phyloP scores from a whole-genome alignment of 1,140 invertebrate species.

The Hesperophylax magnus region DNA sequence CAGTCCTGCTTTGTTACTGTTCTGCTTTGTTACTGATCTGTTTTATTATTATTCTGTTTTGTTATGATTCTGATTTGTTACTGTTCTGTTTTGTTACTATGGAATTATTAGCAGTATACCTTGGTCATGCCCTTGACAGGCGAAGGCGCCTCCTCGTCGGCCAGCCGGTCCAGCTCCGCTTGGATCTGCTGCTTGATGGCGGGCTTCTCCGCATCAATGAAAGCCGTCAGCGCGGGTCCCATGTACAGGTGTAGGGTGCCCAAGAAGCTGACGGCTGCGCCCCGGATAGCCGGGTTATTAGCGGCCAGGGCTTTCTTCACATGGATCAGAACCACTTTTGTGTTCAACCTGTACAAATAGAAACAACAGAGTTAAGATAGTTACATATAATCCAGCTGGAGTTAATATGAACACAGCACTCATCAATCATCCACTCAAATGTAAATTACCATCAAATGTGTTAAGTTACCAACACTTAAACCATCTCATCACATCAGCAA shows the following conservation, averaged over 20 bases:
- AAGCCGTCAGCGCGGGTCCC: slow-evolving; percentile 80
- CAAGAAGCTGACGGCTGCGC: slow-evolving; percentile 77
- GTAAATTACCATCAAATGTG: too few relatives aligned
- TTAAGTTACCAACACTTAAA: too few relatives aligned
- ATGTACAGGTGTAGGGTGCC: slow-evolving; percentile 87
- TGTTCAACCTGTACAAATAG: slow-evolving; percentile 76
- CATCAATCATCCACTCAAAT: too few relatives aligned
- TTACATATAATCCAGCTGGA: too few relatives aligned
- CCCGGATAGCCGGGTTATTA: slow-evolving; percentile 87
- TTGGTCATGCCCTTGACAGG: slow-evolving; percentile 73
- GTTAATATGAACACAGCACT: too few relatives aligned
- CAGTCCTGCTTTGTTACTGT: not conserved
- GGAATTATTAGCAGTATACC: slow-evolving; percentile 56
- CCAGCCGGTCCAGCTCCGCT: slow-evolving; percentile 87
- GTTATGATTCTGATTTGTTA: too few relatives aligned
- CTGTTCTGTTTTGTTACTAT: too few relatives aligned
- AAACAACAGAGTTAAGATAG: not conserved
- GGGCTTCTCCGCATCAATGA: slow-evolving; percentile 91
- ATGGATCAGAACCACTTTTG: slow-evolving; percentile 84
- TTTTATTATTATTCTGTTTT: not conserved
- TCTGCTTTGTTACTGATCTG: not conserved
- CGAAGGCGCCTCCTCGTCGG: slow-evolving; percentile 78
- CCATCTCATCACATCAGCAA: too few relatives aligned
- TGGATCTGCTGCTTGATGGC: slow-evolving; percentile 89
- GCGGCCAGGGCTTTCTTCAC: slow-evolving; percentile 87